Conservation (phyloP, 2,113 vertebrate species). For the Callocephalon fimbriatum region DNA sequence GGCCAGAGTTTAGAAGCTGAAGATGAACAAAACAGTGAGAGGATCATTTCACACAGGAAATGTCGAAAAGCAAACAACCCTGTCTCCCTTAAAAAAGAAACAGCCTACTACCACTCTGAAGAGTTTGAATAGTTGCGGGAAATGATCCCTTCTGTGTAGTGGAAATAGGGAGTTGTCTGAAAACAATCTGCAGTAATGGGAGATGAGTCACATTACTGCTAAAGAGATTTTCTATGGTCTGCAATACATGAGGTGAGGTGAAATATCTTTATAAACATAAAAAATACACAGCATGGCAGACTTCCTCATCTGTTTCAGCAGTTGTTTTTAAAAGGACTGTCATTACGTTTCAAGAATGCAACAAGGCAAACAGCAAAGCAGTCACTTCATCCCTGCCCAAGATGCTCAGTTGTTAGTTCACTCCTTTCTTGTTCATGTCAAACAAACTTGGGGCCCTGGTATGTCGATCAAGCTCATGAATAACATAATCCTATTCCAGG, state of each 20-base stretch:
- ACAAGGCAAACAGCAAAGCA: not conserved
- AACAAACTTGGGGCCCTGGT: not conserved
- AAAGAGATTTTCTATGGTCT: not conserved
- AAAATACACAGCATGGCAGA: not conserved
- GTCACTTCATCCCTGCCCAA: not conserved
- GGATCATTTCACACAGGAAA: not conserved
- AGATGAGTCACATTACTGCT: not conserved
- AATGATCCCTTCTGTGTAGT: not conserved
- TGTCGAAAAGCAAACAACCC: not conserved
- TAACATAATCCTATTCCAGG: not conserved
- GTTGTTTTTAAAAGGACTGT: not conserved
- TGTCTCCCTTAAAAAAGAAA: not conserved
- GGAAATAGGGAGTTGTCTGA: not conserved
- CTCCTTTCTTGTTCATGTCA: not conserved
- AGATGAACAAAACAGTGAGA: not conserved
- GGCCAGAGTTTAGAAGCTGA: not conserved
- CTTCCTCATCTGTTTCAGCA: not conserved
- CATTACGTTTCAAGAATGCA: not conserved
- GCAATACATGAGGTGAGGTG: rapidly evolving
- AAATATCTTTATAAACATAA: not conserved
- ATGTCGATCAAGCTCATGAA: rapidly evolving
- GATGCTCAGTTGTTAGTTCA: not conserved
- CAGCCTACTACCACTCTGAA: not conserved
- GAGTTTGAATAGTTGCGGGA: not conserved
- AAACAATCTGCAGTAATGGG: not conserved